These are phyloP conservation scores for Tenebrio molitor DNA, from an alignment of 1,140 invertebrate genomes.

Conservation along the genomic window DNA sequence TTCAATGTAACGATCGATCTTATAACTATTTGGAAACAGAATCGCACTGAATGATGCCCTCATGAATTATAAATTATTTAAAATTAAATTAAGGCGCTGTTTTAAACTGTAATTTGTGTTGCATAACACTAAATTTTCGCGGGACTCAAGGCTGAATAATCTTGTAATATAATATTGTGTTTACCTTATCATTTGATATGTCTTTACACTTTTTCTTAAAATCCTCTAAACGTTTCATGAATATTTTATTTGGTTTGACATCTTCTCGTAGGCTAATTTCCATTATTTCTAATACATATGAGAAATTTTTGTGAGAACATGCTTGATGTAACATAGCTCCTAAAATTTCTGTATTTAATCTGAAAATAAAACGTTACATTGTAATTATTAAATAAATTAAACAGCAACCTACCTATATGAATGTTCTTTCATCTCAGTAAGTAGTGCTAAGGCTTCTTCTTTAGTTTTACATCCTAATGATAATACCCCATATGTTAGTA, in stretches of 20 bases:
- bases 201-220: conserved; percentile 68
- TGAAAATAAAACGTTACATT: conserved; percentile 64
- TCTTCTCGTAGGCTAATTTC: conserved; percentile 73
- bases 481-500: conserved; percentile 89
- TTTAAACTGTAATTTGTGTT: too few relatives aligned
- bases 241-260: conserved; percentile 72
- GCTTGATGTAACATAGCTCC: conserved; percentile 78
- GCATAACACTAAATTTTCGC: too few relatives aligned
- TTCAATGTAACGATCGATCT: too few relatives aligned
- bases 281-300: conserved; percentile 78
- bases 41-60: too few relatives aligned
- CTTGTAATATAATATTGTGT: too few relatives aligned
- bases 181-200: conserved; percentile 68
- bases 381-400: neutral
- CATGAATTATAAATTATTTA: too few relatives aligned
- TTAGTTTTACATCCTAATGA: conserved; percentile 80
- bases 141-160: too few relatives aligned
- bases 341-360: conserved; percentile 80
- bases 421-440: conserved; percentile 78
- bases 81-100: too few relatives aligned
- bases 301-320: conserved; percentile 71
- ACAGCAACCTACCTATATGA: conserved; percentile 72
- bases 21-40: too few relatives aligned
- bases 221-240: conserved; percentile 71
- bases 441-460: conserved; percentile 72